phyloP scores from a whole-genome alignment of 2,113 vertebrate species.

The Agelaius phoeniceus region DNA sequence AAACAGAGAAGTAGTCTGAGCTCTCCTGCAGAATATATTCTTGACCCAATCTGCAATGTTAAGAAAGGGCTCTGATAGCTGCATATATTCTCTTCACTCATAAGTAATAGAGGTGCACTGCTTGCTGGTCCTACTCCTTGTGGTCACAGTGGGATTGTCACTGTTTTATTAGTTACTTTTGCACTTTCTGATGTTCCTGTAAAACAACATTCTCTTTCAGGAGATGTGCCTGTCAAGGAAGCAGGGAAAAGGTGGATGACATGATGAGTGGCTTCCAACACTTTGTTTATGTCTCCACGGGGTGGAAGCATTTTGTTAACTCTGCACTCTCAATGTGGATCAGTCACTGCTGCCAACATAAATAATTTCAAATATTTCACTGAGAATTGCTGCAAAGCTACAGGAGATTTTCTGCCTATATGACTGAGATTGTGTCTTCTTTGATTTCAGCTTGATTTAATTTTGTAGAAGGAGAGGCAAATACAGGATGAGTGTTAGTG shows the following conservation, averaged over 20 bases:
- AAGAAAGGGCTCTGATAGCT: conserved; percentile 40
- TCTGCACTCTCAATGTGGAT: conserved; percentile 29
- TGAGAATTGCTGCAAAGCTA: conserved; percentile 43
- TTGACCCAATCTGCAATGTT: conserved; percentile 46
- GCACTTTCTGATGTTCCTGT: conserved; percentile 46
- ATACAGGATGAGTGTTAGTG: conserved; percentile 46
- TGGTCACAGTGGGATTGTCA: conserved; percentile 30
- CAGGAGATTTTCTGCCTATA: conserved; percentile 29
- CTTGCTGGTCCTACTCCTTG: conserved; percentile 28
- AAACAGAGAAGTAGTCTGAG: conserved; percentile 35
- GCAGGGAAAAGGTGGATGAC: not conserved
- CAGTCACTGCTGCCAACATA: conserved; percentile 51
- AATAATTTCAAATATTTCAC: conserved; percentile 65
- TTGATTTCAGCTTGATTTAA: conserved; percentile 60
- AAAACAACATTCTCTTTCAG: conserved; percentile 50
- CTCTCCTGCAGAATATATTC: conserved; percentile 38
- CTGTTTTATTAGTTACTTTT: conserved; percentile 60
- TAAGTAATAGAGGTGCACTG: conserved; percentile 21
- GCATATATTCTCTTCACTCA: conserved; percentile 31
- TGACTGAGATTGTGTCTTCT: conserved; percentile 26
- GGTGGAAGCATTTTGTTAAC: conserved; percentile 61
- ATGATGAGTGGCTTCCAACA: conserved; percentile 48
- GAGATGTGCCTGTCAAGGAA: conserved; percentile 33
- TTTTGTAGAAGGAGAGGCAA: conserved; percentile 51
- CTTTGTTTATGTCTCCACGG: conserved; percentile 43